Evolutionary conservation across 2,888 invertebrate genomes (phyloP), one percentile per base, ranked within the genome.

Genomic region (Synanthedon myopaeformis): DNA sequence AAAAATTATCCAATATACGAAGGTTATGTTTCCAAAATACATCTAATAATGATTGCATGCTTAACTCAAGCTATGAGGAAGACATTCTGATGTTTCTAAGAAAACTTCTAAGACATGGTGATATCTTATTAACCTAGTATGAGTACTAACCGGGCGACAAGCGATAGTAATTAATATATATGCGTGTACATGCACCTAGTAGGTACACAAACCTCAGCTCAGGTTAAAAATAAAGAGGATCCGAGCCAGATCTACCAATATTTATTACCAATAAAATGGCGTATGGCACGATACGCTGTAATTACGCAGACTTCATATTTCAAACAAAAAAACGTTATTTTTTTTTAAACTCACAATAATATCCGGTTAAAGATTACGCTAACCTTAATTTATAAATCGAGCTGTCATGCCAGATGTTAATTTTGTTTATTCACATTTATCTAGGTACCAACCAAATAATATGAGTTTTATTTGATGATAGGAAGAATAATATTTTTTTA

Each of bases 231-330:
- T 74, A 79, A 74, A 73, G 67, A 69, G 10, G 4, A 66, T 66
- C 60, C 58, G 70, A 71, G 74, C 71, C 77, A 76, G 76, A 75
- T 63, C 65, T 66, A 64, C 71, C 77, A 69, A 84, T 83, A 82
- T 83, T 84, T 80, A 85, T 78, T 74, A 69, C 72, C 70, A 70
- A 82, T 83, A 84, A 84, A 85, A 76, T 64, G 57, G 63, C 63
- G 65, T 69, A 63, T 66, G 67, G 66, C 67, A 59, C 57, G 64
- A 58, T 49, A 49, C 17, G 19, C 61, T 59, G 57, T 59, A 66
- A 70, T 74, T 71, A 72, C 65, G 65, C 65, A 71, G 60, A 67
- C 62, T 60, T 57, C 64, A 62, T 61, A 65, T 68, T 70, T 69
- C 69, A 67, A 65, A 65, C 60, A 64, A 73, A 70, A n/a, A 67